Base-by-base conservation (phyloP, 2,797 vertebrate genomes). In the Malacoraja senta region DNA sequence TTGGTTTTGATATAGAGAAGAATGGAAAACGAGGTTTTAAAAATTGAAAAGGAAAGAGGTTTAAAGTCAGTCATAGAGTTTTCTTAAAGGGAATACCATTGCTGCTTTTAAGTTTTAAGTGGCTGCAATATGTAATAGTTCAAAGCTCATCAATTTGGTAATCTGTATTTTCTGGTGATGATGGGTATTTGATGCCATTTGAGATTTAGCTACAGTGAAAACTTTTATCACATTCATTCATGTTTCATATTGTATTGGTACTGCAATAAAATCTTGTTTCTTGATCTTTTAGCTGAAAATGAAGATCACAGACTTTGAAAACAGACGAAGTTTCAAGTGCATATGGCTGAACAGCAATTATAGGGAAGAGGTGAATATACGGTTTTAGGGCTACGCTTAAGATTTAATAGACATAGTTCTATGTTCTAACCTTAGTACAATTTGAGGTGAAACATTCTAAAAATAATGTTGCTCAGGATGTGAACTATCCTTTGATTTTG, bases 221-320 rank as follows among this genome's bases (percentile, higher is more conserved):
- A 12, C 35, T 78, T 35, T 74, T 3, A 53, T 53, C 21, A 74
- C 71, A 21, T 84, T 17, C 3, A 63, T 61, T 86, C n/a, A n/a
- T 61, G n/a, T n/a, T 32, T 88, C 9, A 58, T 19, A 53, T 19
- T 81, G 0, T 88, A 61, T 29, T n/a, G 58, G n/a, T 29, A 32
- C 61, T 65, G 53, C 26, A 63, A 21, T 61, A 86, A 32, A 53
- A 68, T 68, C 61, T 35, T 88, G 61, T 32, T 88, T 88, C 7
- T 13, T 80, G 35, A 21, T 44, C 44, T 86, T 38, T 74, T 95
- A 99, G 99, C 97, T 99, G 94, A 99, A 99, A 97, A 99, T 99
- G 99, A 99, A 99, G 96, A 99, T 99, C 95, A 99, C 99, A 95
- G 99, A 99, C 97, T 99, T 99, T 95, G 99, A 99, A 96, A 99